These are phyloP conservation scores for Anser cygnoides DNA, from an alignment of 2,113 vertebrate genomes.

Conservation along the genomic window DNA sequence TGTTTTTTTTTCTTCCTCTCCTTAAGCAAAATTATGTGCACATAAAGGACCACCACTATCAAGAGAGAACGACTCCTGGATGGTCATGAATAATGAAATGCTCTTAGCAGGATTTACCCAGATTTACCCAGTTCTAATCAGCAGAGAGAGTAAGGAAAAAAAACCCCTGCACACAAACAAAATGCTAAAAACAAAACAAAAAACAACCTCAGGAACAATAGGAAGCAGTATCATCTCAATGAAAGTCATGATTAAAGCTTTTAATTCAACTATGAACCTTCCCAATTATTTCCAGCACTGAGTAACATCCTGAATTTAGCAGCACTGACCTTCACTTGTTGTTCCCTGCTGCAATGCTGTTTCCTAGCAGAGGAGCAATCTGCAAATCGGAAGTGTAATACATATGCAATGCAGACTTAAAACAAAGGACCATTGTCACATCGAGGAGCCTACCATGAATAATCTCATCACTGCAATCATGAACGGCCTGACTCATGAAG, in stretches of 20 bases:
- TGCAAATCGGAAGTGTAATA: constrained; percentile 13
- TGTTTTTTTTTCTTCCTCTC: background rate
- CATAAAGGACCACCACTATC: background rate
- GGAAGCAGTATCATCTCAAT: background rate
- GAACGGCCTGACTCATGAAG: background rate
- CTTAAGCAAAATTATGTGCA: background rate
- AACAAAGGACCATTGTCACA: background rate
- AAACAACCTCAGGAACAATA: background rate
- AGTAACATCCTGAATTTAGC: constrained; percentile 11
- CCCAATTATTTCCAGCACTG: constrained; percentile 12
- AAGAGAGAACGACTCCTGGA: background rate
- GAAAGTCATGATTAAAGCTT: background rate
- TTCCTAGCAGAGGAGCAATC: background rate
- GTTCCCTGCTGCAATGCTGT: background rate
- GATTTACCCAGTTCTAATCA: background rate
- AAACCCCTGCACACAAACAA: background rate
- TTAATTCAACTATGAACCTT: background rate
- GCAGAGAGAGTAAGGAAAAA: background rate
- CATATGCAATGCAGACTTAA: background rate
- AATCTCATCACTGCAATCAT: background rate
- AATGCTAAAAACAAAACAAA: background rate
- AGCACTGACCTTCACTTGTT: background rate
- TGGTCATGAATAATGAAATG: background rate
- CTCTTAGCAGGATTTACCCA: background rate
- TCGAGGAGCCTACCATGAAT: background rate